These are phyloP conservation scores for Astreopora myriophthalma DNA, from an alignment of 64 coral and sea anemone genomes.

Conservation along the genomic window DNA sequence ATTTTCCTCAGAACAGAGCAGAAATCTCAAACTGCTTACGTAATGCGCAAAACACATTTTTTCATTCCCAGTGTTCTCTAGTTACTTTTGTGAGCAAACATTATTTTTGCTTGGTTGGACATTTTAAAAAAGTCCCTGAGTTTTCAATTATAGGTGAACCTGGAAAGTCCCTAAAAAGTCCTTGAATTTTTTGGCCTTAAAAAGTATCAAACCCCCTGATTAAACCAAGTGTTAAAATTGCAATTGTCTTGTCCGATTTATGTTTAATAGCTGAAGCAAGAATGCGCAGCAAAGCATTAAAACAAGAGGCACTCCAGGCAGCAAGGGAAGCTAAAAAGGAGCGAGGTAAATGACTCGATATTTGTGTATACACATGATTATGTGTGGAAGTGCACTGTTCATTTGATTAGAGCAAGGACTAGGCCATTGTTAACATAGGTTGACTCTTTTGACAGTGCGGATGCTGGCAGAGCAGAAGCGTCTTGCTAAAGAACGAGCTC, in stretches of 20 bases:
- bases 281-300: conserved; percentile 83
- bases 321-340: conserved; percentile 92
- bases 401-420: no score
- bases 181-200: no score
- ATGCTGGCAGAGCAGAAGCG: conserved; percentile 95
- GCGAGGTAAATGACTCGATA: conserved; percentile 56
- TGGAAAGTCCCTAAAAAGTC: no score
- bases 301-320: conserved; percentile 75
- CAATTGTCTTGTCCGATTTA: conserved; percentile 35
- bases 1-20: no score
- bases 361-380: background rate
- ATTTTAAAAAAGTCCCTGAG: no score
- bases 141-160: no score
- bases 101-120: no score
- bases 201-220: background rate
- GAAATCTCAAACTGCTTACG: no score
- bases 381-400: background rate
- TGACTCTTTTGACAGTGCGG: conserved; percentile 61
- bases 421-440: no score
- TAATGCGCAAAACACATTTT: no score
- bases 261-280: conserved; percentile 83
- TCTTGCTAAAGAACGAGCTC: conserved; percentile 84
- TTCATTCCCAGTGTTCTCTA: no score
- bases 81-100: no score
- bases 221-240: background rate